Evolutionary conservation across 2,113 vertebrate species (phyloP), one percentile per base, ranked within the genome.

Genomic region (Dasyornis broadbenti): DNA sequence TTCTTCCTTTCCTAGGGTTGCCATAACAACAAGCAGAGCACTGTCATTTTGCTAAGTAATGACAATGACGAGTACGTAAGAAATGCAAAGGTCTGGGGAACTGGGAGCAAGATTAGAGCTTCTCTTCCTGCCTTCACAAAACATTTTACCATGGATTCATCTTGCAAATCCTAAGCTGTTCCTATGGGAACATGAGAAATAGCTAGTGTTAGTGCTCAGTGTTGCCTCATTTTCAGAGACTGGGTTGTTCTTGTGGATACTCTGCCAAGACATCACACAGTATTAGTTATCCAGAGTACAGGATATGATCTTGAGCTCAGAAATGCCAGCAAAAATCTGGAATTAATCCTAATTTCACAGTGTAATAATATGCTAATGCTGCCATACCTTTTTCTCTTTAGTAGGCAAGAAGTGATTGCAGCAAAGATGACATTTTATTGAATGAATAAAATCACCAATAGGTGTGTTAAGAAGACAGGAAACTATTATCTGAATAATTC

Each of bases 21-120:
- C 92, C 86, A 93, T 92, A 94, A 90, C 94, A 94, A 96, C 93
- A 86, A 95, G 69, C 44, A 66, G 57, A 83, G 72, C 1, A 0
- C 53, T 86, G 90, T 89, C 90, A 93, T 86, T 96, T 94, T 84
- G 79, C 82, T 86, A 92, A 95, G 82, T 90, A 91, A 90, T 76
- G 82, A 96, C 94, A 96, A 65, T 80, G 94, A 94, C 94, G 95
- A 95, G 92, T 84, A 92, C 13, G 39, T 79, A 82, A 92, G 76
- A 96, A 96, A 93, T 82, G 69, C 80, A 91, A 84, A 95, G 72
- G 82, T 94, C 88, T 86, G 49, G 65, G 44, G 65, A 94, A 86
- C 45, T 35, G 76, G 69, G 72, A 92, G 82, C 56, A 78, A 94
- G 86, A 95, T 94, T 83, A 82, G 63, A 92, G 47, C 57, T 94